A percentile compares a stretch with the other conserved stretches of the same genome.
Evolutionary conservation across 2,888 invertebrate genomes (phyloP).

Genomic region (Dryobotodes eremita): DNA sequence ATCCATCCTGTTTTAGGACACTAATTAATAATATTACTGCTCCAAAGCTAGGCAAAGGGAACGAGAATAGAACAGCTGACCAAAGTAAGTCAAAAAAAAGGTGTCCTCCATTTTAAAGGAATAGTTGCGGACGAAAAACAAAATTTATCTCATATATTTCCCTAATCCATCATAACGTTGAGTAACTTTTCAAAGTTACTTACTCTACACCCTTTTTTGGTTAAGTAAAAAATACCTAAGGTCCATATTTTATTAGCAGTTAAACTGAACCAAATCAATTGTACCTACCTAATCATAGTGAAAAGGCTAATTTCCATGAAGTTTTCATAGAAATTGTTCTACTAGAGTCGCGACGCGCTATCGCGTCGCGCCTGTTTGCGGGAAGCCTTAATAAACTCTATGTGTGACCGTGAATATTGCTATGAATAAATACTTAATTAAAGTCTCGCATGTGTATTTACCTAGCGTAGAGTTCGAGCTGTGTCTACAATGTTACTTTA

Average conservation of each 20-base stretch:
- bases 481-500: constrained; percentile 2
- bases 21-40: background rate
- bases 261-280: background rate
- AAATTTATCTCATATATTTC: too few relatives aligned
- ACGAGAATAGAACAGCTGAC: background rate
- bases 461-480: constrained; percentile 6
- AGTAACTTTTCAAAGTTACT: background rate
- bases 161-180: background rate
- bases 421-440: constrained; percentile 17
- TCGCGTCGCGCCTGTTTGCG: too few relatives aligned
- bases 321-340: too few relatives aligned
- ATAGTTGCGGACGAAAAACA: background rate
- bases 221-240: background rate
- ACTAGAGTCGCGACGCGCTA: too few relatives aligned
- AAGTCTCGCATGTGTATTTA: constrained; percentile 15
- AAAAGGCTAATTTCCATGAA: too few relatives aligned
- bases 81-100: background rate
- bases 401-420: constrained; percentile 6
- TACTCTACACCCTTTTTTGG: background rate
- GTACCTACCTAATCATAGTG: background rate
- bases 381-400: background rate
- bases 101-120: background rate
- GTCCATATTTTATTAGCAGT: background rate
- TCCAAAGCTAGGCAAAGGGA: background rate
- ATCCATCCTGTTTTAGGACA: background rate